Evolutionary conservation across 2,888 invertebrate genomes (phyloP), one percentile per base, ranked within the genome.

Genomic region (Sesamia inferens): DNA sequence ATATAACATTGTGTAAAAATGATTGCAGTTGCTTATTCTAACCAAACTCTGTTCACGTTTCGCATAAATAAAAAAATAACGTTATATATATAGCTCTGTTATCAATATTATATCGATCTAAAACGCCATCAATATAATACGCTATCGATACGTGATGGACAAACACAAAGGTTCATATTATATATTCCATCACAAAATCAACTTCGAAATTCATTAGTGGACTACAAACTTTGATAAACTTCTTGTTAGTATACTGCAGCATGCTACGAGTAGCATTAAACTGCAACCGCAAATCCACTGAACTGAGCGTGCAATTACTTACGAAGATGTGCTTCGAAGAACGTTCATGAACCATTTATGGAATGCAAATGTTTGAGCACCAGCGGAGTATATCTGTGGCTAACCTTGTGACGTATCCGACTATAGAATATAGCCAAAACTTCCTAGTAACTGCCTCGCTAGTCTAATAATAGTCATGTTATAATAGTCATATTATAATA

Each of bases 141-240:
- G 31, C 31, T 31, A 31, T 31, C 31, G 31, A 1, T 31, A 31
- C 31, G 31, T 31, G 31, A 31, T 31, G 31, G 31, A 31, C 3
- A 31, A 2, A 3, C 31, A 31, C 31, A 31, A 2, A 31, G 31
- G 31, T 31, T 31, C 31, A 31, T 31, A 31, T 31, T 31, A 31
- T 31, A 31, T 31, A 31, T 31, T 31, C 31, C 31, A 31, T 31
- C 31, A 31, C 31, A 31, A 31, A 31, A 78, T 24, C 42, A n/a
- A 59, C 66, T 63, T 67, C 69, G 48, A 81, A 76, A 81, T 79
- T 66, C 58, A 79, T 81, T 68, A 81, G 66, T 78, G 76, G 63
- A 79, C 81, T 76, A 81, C 58, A 66, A 79, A 79, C 65, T 79
- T 79, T 58, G 81, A 79, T 81, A 62, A 81, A 81, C 62, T 59